Evolutionary conservation across 2,797 vertebrate genomes (phyloP).

Genomic region (Geotria australis): DNA sequence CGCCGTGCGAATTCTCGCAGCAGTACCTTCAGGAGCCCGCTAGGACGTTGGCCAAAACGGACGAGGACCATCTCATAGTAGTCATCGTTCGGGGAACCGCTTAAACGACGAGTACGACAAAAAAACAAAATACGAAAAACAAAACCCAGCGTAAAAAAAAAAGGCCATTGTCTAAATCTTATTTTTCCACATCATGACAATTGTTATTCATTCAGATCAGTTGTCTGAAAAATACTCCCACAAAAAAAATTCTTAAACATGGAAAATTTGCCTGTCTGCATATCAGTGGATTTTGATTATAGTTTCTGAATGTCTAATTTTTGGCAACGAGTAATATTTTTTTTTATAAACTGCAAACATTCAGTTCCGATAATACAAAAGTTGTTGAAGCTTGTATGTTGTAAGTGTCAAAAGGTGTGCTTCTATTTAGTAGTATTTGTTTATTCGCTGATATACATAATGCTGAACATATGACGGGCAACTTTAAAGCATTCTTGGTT

Average conservation of each 20-base stretch:
- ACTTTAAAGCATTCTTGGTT: too few relatives aligned
- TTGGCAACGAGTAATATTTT: too few relatives aligned
- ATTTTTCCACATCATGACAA: not conserved
- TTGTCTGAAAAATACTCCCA: too few relatives aligned
- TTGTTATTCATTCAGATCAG: too few relatives aligned
- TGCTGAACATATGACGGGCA: not conserved
- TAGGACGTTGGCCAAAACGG: constrained; percentile 90
- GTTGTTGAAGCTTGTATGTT: not conserved
- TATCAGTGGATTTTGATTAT: too few relatives aligned
- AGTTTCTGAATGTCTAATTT: too few relatives aligned
- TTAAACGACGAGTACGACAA: constrained; percentile 30
- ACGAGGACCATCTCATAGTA: constrained; percentile 99
- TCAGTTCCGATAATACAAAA: too few relatives aligned
- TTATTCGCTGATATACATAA: not conserved
- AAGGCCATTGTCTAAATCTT: not conserved
- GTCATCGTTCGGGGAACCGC: constrained; percentile 95
- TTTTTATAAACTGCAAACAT: too few relatives aligned
- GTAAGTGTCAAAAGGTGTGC: not conserved
- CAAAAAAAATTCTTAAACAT: too few relatives aligned
- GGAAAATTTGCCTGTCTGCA: too few relatives aligned
- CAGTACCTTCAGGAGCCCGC: constrained; percentile 97
- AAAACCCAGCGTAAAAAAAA: too few relatives aligned
- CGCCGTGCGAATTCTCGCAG: constrained; percentile 97
- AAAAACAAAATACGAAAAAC: constrained; percentile 2
- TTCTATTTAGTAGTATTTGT: not conserved